Base-by-base conservation (phyloP, 1,140 invertebrate species). In the Musca vetustissima region DNA sequence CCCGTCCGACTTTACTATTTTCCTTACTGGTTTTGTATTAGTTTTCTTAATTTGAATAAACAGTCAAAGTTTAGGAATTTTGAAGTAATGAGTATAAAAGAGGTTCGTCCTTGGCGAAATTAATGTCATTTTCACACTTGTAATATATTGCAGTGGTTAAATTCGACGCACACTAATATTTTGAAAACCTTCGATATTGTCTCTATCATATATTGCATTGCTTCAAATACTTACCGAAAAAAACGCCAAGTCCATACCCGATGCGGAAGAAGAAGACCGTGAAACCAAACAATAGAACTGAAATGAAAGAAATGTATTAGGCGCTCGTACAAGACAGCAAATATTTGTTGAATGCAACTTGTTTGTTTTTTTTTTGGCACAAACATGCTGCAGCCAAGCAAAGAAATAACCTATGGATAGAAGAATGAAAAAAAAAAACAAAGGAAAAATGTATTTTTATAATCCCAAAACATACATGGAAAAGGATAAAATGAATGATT, bases 331-430 rank as follows among this genome's bases (percentile, higher is more conserved):
- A 61, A 61, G 57, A 61, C 57, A 61, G 21, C 57, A 61, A 61
- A 61, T 61, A 61, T 61, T 61, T 61, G 57, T 36, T 61, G 28
- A 61, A 61, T 43, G 57, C 57, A 36, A 36, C 7, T n/a, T n/a
- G n/a, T n/a, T n/a, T n/a, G n/a, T n/a, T n/a, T n/a, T n/a, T n/a
- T n/a, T 61, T 21, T 21, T 61, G 57, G 57, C 57, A 61, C 57
- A 61, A 36, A 61, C 36, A 43, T 7, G 36, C 36, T 43, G 19
- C 22, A 17, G n/a, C 13, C 19, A 61, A 36, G 36, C n/a, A n/a
- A 52, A 52, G 17, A 52, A 19, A n/a, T n/a, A 52, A 52, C 28
- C 28, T 28, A 28, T 8, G 28, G n/a, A n/a, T n/a, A n/a, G 21
- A 52, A 52, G 49, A 52, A 52, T n/a, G 7, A 9, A 52, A 52